Evolutionary conservation across 2,797 vertebrate species (phyloP), one percentile per base, ranked within the genome.

Genomic region (Pseudotriccus pelzelni): DNA sequence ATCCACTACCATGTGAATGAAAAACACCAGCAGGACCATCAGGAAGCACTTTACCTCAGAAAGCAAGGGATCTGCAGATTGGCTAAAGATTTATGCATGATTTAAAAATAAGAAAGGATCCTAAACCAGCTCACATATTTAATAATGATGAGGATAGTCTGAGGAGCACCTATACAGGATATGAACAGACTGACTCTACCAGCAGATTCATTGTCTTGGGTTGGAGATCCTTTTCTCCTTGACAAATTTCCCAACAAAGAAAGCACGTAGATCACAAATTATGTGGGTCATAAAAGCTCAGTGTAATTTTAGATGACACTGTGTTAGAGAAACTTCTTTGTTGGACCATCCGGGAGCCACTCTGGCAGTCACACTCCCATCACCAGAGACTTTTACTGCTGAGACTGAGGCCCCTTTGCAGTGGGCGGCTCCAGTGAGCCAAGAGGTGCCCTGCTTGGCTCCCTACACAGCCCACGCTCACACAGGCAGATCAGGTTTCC

Each of bases 371-470:
- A 73, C 16, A n/a, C 0, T 34, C 24, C 14, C 17, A 22, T 9
- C 6, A 30, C 12, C n/a, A 5, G n/a, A 58, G 12, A 28, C 13
- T 44, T 2, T 34, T 20, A 25, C 17, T 46, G 10, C n/a, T 79
- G 36, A 15, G 13, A 20, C 19, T 9, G 3, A 50, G 6, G 23
- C 2, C 15, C 0, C 0, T 76, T 50, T 11, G 2, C 19, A 22
- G 58, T 4, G 8, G 10, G 32, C 2, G 2, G 23, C 5, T 66
- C 10, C n/a, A 46, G 23, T 9, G 23, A 52, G 13, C 6, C 17
- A 21, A 10, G 2, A 9, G 9, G 2, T 46, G 20, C 1, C 28
- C 12, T 3, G 14, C 11, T 1, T 44, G 27, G 28, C 2, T 2
- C 14, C 53, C 28, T 34, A 53, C 39, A 23, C 24, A 18, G 1